phyloP scores from a whole-genome alignment of 2,888 invertebrate species.

The Plebejus anna region DNA sequence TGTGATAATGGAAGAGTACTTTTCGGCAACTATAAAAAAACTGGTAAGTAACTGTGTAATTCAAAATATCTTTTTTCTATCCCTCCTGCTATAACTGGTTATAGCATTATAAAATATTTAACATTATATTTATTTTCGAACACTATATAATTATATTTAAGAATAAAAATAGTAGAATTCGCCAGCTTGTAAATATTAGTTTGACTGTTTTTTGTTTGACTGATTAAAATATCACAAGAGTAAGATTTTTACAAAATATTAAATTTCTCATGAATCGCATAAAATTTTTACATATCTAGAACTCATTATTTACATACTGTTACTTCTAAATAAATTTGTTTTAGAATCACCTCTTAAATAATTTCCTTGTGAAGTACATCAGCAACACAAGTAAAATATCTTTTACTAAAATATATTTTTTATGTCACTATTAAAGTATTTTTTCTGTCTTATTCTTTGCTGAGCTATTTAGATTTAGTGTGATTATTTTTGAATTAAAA shows the following conservation, averaged over 20 bases:
- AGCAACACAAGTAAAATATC: too few species aligned
- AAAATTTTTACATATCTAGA: not conserved
- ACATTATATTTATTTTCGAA: not conserved
- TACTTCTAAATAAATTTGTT: not conserved
- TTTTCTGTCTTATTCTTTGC: not conserved
- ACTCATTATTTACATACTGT: not conserved
- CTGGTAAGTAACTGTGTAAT: conserved; percentile 9
- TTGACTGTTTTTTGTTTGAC: not conserved
- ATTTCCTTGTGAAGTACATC: not conserved
- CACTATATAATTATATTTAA: not conserved
- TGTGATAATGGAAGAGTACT: conserved; percentile 27
- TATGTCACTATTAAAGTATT: not conserved
- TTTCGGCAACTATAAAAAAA: conserved; percentile 24
- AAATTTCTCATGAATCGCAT: not conserved
- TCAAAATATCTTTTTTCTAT: not conserved
- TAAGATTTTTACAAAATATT: not conserved
- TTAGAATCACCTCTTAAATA: not conserved
- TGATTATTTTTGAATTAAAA: not conserved
- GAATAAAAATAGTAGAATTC: not conserved
- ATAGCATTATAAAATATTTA: not conserved
- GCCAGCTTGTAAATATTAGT: not conserved
- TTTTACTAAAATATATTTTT: not conserved
- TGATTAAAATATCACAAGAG: not conserved
- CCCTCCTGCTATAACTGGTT: not conserved
- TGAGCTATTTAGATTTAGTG: not conserved